Evolutionary conservation across 2,797 vertebrate genomes (phyloP).

Genomic region (Okamejei kenojei): DNA sequence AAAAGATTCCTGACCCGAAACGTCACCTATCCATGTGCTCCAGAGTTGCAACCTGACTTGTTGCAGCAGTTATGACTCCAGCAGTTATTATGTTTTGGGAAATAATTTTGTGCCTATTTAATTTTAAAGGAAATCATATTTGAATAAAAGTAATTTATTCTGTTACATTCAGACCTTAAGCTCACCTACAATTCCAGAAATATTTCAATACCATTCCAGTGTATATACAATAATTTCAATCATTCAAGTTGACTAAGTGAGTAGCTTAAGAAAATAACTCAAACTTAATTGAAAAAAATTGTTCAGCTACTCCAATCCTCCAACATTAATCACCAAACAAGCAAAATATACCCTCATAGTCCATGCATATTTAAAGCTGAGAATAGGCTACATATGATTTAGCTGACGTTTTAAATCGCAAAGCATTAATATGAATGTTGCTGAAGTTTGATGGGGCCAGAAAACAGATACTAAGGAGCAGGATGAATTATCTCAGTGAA

Average conservation of each 20-base stretch:
- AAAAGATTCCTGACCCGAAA: too few species aligned
- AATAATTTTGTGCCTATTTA: background rate
- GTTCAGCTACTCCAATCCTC: background rate
- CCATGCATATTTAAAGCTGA: background rate
- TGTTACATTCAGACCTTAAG: background rate
- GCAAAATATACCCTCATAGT: background rate
- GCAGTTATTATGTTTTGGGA: too few species aligned
- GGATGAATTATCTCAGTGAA: too few species aligned
- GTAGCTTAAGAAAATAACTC: background rate
- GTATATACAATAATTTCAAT: background rate
- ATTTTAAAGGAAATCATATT: background rate
- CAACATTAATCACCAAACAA: background rate
- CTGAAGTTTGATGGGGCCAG: background rate
- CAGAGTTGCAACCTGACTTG: too few species aligned
- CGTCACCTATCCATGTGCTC: too few species aligned
- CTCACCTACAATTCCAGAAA: background rate
- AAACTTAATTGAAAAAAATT: background rate
- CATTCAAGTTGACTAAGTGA: background rate
- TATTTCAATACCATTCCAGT: background rate
- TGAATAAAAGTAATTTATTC: conserved; percentile 1
- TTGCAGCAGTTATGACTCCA: too few species aligned
- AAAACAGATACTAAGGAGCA: too few species aligned
- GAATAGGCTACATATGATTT: background rate
- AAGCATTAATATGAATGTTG: too few species aligned
- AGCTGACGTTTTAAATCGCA: background rate